Conservation (phyloP, 2,797 vertebrate species). For the Enteromius afrohamiltoni region DNA sequence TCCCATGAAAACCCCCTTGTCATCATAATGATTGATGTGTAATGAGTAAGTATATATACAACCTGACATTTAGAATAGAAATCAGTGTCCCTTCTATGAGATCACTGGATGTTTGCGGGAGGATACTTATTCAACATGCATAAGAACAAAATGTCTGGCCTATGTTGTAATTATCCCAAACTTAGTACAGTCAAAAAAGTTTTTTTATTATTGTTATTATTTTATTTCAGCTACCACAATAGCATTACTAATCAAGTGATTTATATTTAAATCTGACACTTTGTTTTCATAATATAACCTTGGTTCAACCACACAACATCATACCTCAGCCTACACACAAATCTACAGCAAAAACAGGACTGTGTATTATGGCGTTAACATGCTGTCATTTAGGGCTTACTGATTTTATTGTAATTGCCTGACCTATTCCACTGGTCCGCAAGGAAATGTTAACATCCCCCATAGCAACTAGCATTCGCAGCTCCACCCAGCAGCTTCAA, state of each 20-base stretch:
- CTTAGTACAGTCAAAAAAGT: background rate
- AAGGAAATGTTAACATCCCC: background rate
- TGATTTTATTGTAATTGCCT: background rate
- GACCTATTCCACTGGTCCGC: background rate
- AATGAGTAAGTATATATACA: background rate
- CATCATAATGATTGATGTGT: background rate
- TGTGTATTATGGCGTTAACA: background rate
- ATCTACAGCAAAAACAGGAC: background rate
- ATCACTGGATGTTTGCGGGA: background rate
- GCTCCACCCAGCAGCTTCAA: conserved; percentile 14
- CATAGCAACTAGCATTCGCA: background rate
- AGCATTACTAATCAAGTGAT: background rate
- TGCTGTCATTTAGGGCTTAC: background rate
- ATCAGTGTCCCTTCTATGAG: background rate
- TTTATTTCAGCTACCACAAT: background rate
- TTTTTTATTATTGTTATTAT: background rate
- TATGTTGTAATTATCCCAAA: background rate
- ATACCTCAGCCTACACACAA: background rate
- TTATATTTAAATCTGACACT: background rate
- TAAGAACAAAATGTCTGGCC: no score
- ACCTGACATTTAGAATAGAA: background rate
- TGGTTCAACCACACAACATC: background rate
- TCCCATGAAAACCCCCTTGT: conserved; percentile 10
- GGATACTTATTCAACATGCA: background rate
- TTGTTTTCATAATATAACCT: background rate